Percentiles rank a stretch among this genome's conserved stretches.
Conservation (phyloP, 2,888 invertebrate genomes). For the Sesamia inferens region DNA sequence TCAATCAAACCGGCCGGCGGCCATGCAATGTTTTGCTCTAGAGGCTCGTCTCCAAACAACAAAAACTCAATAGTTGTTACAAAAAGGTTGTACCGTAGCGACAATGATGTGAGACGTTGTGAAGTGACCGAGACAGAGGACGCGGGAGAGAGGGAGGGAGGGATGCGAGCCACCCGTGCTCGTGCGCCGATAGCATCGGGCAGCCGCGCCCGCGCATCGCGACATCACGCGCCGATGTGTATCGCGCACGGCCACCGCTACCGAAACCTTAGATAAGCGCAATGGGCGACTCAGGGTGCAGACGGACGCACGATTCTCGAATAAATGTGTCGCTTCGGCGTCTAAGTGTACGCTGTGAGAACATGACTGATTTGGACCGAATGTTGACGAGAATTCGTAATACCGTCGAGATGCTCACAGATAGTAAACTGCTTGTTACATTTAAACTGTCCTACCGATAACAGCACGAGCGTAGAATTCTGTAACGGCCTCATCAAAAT, state of each 20-base stretch:
- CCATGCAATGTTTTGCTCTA: background rate
- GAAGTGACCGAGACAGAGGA: constrained; percentile 35
- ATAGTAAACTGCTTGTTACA: constrained; percentile 45
- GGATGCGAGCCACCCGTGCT: constrained; percentile 67
- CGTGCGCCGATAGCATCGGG: constrained; percentile 83
- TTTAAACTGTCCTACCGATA: constrained; percentile 8
- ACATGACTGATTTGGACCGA: constrained; percentile 63
- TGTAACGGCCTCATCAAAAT: background rate
- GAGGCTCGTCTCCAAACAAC: background rate
- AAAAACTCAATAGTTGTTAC: constrained; percentile 12
- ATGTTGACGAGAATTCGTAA: constrained; percentile 61
- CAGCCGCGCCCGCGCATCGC: constrained; percentile 76
- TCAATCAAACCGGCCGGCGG: background rate
- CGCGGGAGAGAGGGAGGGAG: constrained; percentile 48
- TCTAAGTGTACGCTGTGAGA: constrained; percentile 66
- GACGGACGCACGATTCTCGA: constrained; percentile 81
- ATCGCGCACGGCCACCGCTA: constrained; percentile 76
- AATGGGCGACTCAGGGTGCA: constrained; percentile 69
- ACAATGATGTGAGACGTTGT: constrained; percentile 55
- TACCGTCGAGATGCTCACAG: constrained; percentile 52
- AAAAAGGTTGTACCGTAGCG: constrained; percentile 26
- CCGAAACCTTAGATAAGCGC: constrained; percentile 73
- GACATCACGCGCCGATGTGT: constrained; percentile 84
- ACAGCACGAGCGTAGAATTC: background rate
- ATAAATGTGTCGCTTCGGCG: constrained; percentile 81